Percentiles rank a stretch among this genome's conserved stretches.
phyloP scores from a whole-genome alignment of 1,140 invertebrate genomes.

The Zaprionus lachaisei region DNA sequence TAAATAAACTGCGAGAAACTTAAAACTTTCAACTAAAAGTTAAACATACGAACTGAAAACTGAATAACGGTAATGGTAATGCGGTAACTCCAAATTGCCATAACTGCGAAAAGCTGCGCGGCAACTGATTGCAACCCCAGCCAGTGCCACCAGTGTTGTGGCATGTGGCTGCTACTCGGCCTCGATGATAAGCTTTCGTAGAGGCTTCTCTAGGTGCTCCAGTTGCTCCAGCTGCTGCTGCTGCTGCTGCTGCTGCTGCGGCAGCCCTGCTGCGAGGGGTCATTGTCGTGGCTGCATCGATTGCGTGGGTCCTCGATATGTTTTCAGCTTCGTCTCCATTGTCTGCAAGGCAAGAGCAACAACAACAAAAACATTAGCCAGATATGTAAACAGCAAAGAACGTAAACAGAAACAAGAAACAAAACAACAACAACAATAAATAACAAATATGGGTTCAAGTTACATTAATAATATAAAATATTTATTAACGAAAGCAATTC shows the following conservation, averaged over 20 bases:
- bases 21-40: slow-evolving; percentile 16
- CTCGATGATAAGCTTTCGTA: slow-evolving; percentile 9
- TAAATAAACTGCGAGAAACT: slow-evolving; percentile 41
- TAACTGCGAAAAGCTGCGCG: not conserved
- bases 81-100: slow-evolving; percentile 3
- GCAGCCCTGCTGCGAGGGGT: slow-evolving; percentile 44
- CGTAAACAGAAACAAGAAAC: not conserved
- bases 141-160: slow-evolving; percentile 31
- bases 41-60: slow-evolving; percentile 21
- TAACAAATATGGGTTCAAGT: slow-evolving; percentile 45
- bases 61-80: slow-evolving; percentile 5
- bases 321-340: slow-evolving; percentile 83
- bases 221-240: slow-evolving; percentile 14
- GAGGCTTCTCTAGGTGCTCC: slow-evolving; percentile 14
- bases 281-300: slow-evolving; percentile 73
- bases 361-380: slow-evolving; percentile 17
- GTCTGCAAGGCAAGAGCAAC: slow-evolving; percentile 63
- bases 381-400: not conserved
- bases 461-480: slow-evolving; percentile 54
- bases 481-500: slow-evolving; percentile 69
- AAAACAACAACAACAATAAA: slow-evolving; percentile 33
- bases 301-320: slow-evolving; percentile 78
- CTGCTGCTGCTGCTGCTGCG: slow-evolving; percentile 19
- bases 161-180: slow-evolving; percentile 21
- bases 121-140: not conserved